Evolutionary conservation across 2,888 invertebrate species (phyloP), one percentile per base, ranked within the genome.

Genomic region (Doris montereyensis): DNA sequence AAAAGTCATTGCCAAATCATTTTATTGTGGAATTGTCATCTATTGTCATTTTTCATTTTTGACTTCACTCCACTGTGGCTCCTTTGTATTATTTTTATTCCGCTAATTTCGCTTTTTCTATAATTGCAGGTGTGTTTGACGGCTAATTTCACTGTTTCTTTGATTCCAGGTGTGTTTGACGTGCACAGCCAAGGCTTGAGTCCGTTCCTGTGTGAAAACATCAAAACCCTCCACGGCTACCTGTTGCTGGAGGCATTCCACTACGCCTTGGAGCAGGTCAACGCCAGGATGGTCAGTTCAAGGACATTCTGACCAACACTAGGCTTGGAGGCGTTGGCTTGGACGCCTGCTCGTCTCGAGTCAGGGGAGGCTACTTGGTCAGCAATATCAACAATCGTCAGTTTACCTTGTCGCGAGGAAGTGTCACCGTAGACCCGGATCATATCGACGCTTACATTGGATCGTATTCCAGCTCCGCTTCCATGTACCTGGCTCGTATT

Each of bases 241-340:
- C 89, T 88, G 74, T 86, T 89, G 1, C 81, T 89, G 10, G 89
- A 90, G 77, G 89, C 89, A 1, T 90, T 90, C 84, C 87, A 89
- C 76, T 90, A 85, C 80, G 90, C 90, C 67, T 82, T 90, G 2
- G 79, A 85, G 13, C 79, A 84, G 76, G 88, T 90, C 30, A 89
- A 89, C 77, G 1, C 1, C 52, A 41, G 67, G 60, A 85, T 8
- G 89, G 89, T n/a, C 84, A 83, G 65, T 90, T 90, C 81, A 80
- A 83, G 0, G 75, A 86, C 74, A 85, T 86, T 32, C 80, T 90
- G 60, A 83, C 81, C 4, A 86, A 88, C 4, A 85, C 88, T 2
- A 84, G 80, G 30, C 83, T 90, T 24, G 90, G 90, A 3, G 88
- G 89, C 1, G 73, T 90, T 13, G 88, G 87, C 0, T 80, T 90